Conservation (phyloP, 2,113 vertebrate species). For the Sprattus sprattus region DNA sequence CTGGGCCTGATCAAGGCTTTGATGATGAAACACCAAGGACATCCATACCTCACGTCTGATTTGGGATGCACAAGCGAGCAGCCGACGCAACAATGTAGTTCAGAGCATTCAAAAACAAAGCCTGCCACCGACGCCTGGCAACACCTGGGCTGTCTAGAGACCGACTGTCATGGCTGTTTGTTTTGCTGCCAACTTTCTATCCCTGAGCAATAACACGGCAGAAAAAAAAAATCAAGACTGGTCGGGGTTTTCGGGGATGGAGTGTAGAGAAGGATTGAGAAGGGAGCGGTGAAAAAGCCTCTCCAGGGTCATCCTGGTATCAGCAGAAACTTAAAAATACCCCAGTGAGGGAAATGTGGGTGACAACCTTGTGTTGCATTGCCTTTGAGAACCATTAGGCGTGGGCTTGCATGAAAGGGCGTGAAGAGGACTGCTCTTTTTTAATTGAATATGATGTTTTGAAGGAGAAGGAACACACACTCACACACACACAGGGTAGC, state of each 20-base stretch:
- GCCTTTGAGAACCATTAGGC: slow-evolving; percentile 17
- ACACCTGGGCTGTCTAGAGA: slow-evolving; percentile 51
- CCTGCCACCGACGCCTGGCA: slow-evolving; percentile 40
- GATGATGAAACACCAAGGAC: slow-evolving; percentile 81
- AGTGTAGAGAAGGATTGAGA: background rate
- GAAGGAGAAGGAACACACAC: background rate
- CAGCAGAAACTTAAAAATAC: slow-evolving; percentile 31
- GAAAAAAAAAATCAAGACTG: slow-evolving; percentile 21
- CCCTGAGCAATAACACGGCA: slow-evolving; percentile 31
- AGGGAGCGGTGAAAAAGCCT: slow-evolving; percentile 6
- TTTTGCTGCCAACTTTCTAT: slow-evolving; percentile 33
- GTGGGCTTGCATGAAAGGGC: background rate
- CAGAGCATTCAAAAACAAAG: slow-evolving; percentile 50
- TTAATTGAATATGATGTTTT: background rate
- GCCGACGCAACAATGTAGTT: slow-evolving; percentile 58
- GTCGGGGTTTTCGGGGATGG: background rate
- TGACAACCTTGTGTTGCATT: background rate
- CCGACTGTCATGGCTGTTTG: slow-evolving; percentile 40
- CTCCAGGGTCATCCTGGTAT: slow-evolving; percentile 35
- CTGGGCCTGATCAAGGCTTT: slow-evolving; percentile 70
- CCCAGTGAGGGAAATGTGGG: slow-evolving; percentile 11
- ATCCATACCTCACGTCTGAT: slow-evolving; percentile 61
- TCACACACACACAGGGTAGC: background rate
- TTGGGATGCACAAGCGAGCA: slow-evolving; percentile 40
- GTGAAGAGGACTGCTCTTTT: background rate